These are phyloP conservation scores for Actinia equina DNA, from an alignment of 64 coral and sea anemone genomes.

Conservation along the genomic window DNA sequence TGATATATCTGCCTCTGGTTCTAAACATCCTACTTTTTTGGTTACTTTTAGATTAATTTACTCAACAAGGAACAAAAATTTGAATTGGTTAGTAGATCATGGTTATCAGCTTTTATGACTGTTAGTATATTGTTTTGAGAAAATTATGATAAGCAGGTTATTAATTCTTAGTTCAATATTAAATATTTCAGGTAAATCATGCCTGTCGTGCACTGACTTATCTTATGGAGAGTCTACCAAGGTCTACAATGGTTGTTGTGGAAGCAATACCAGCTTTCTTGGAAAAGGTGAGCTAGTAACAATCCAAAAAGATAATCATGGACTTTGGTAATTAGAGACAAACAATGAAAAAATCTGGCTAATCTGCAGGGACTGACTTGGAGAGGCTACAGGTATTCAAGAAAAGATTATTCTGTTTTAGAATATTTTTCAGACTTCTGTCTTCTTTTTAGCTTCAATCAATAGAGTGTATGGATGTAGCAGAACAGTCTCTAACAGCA, in stretches of 20 bases:
- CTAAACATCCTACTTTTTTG: not conserved
- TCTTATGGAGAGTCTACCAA: conserved; percentile 97
- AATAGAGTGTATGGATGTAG: conserved; percentile 99
- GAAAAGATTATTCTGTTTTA: no score
- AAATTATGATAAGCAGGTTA: not conserved
- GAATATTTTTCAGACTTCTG: not conserved
- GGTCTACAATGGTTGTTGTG: conserved; percentile 93
- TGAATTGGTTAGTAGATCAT: conserved; percentile 18
- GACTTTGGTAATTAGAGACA: no score
- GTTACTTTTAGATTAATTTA: conserved; percentile 12
- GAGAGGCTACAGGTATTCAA: no score
- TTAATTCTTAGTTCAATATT: not conserved
- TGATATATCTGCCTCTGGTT: not conserved
- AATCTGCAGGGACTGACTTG: no score
- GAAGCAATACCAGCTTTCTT: conserved; percentile 97
- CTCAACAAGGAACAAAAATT: conserved; percentile 34
- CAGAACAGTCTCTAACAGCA: conserved; percentile 93
- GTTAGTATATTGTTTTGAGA: not conserved
- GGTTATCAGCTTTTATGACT: no score
- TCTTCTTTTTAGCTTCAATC: conserved; percentile 68
- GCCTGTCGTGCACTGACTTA: conserved; percentile 95
- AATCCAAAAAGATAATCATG: no score
- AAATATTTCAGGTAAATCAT: conserved; percentile 82
- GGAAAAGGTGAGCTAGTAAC: conserved; percentile 50
- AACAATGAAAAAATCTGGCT: no score